Conservation (phyloP, 2,888 invertebrate species). For the Prostheceraeus crozeri region DNA sequence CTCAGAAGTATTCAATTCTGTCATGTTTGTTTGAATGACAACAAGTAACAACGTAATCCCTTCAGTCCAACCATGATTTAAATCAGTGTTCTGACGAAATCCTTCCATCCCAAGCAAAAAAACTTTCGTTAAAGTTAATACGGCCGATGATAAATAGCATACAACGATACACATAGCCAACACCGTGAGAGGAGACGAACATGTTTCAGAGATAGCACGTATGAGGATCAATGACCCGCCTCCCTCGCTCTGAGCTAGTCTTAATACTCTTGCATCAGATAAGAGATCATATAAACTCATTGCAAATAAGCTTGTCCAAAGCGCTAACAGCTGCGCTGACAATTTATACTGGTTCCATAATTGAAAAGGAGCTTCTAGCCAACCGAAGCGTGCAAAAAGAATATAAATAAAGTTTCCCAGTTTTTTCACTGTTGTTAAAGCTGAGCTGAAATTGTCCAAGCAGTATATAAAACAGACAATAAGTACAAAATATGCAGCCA, state of each 20-base stretch:
- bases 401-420: no score
- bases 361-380: slow-evolving; percentile 50
- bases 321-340: slow-evolving; percentile 59
- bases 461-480: not conserved
- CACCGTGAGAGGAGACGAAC: slow-evolving; percentile 59
- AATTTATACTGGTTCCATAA: slow-evolving; percentile 58
- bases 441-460: not conserved
- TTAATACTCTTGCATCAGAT: no score
- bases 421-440: no score
- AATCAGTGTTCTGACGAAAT: slow-evolving; percentile 35
- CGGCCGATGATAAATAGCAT: slow-evolving; percentile 57
- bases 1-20: slow-evolving; percentile 59
- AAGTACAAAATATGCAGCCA: not conserved
- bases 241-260: slow-evolving; percentile 48
- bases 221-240: slow-evolving; percentile 56
- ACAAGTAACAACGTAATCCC: slow-evolving; percentile 60
- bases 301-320: slow-evolving; percentile 59
- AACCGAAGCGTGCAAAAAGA: slow-evolving; percentile 45
- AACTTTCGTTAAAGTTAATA: slow-evolving; percentile 56
- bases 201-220: slow-evolving; percentile 56
- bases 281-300: slow-evolving; percentile 56
- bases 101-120: slow-evolving; percentile 53
- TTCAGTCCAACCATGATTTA: slow-evolving; percentile 59
- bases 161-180: slow-evolving; percentile 60
- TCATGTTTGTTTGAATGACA: slow-evolving; percentile 59